These are phyloP conservation scores for Telmatherina bonti DNA, from an alignment of 2,797 vertebrate species.

Conservation along the genomic window DNA sequence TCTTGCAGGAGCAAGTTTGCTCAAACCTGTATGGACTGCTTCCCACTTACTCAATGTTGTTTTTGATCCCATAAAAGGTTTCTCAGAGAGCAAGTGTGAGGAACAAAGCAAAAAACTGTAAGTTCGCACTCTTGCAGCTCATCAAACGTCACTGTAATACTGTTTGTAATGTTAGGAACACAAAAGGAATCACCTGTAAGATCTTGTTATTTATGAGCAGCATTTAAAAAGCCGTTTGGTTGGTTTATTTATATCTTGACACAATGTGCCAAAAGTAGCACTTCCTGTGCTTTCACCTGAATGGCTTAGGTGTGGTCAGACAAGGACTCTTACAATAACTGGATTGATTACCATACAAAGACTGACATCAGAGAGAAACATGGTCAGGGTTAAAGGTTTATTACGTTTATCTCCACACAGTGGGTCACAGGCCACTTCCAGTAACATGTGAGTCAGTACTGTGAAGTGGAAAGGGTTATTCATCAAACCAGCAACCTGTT, in stretches of 20 bases:
- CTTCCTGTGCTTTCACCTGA: constrained; percentile 13
- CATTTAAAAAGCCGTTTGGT: constrained; percentile 8
- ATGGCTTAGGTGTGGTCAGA: constrained; percentile 3
- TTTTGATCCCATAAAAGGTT: constrained; percentile 48
- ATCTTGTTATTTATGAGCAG: constrained; percentile 13
- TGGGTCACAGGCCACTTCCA: constrained; percentile 3
- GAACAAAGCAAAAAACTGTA: constrained; percentile 76
- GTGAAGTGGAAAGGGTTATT: constrained; percentile 5
- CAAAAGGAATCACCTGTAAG: not conserved
- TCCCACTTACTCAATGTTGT: not conserved
- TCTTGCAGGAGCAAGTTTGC: not conserved
- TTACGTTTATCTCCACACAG: constrained; percentile 26
- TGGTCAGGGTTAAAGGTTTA: constrained; percentile 32
- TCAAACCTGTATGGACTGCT: not conserved
- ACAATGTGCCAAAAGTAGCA: not conserved
- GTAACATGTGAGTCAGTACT: not conserved
- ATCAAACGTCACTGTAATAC: not conserved
- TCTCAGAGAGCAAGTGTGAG: constrained; percentile 77
- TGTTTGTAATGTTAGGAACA: not conserved
- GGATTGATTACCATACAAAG: not conserved
- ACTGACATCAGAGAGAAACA: not conserved
- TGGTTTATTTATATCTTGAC: constrained; percentile 24
- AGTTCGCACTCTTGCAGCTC: constrained; percentile 34
- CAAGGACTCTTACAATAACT: not conserved
- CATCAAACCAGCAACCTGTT: not conserved